These are phyloP conservation scores for Crambe crambe DNA, from an alignment of 37 sponge, comb jelly and placozoan genomes.

Conservation along the genomic window DNA sequence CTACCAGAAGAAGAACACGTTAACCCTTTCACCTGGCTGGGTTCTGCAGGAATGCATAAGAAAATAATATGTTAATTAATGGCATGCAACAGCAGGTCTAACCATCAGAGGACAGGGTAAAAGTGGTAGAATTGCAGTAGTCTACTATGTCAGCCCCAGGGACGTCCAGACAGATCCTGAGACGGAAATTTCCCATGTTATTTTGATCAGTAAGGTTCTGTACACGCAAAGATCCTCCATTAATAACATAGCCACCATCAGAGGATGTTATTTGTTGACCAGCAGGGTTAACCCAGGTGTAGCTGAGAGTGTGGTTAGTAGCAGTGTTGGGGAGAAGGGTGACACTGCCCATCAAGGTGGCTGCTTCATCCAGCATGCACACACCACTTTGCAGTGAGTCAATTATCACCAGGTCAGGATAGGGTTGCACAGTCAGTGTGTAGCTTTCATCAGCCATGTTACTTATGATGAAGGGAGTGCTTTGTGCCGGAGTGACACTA, in stretches of 20 bases:
- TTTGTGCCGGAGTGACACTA: not conserved
- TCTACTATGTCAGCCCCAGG: not conserved
- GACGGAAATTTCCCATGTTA: too few species aligned
- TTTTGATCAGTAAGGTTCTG: too few species aligned
- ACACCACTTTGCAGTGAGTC: not conserved
- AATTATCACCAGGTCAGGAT: not conserved
- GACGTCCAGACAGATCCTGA: not conserved
- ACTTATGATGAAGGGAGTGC: not conserved
- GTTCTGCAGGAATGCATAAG: not conserved
- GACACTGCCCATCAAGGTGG: conserved; percentile 3
- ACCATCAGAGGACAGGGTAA: not conserved
- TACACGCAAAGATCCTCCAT: not conserved
- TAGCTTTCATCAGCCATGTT: not conserved
- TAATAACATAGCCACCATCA: not conserved
- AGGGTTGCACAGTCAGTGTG: not conserved
- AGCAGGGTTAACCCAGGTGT: not conserved
- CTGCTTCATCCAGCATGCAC: not conserved
- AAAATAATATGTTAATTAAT: too few species aligned
- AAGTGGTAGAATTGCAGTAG: not conserved
- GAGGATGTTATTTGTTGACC: not conserved
- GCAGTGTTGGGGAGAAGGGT: conserved; percentile 6
- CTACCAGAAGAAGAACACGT: not conserved
- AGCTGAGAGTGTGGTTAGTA: not conserved
- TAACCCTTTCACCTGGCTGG: not conserved
- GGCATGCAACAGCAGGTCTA: too few species aligned